Evolutionary conservation across 2,113 vertebrate genomes (phyloP).

Genomic region (Cephalopholis sonnerati): DNA sequence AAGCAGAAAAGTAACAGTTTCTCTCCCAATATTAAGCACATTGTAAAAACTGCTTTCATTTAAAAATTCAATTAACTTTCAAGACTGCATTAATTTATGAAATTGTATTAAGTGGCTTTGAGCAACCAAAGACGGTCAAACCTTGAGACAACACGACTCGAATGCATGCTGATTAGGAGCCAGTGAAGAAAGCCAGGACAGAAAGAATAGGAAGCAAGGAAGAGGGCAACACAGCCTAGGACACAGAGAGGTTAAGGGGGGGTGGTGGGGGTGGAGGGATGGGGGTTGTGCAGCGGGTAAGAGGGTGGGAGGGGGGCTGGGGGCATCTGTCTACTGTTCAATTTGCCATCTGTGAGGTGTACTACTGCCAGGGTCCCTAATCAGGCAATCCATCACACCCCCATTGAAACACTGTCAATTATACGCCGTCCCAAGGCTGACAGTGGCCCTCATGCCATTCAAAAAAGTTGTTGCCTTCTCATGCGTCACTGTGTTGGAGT

Average conservation of each 20-base stretch:
- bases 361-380: constrained; percentile 87
- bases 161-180: constrained; percentile 8
- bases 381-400: constrained; percentile 92
- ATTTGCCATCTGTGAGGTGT: constrained; percentile 85
- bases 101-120: not conserved
- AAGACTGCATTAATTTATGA: not conserved
- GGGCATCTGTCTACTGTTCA: constrained; percentile 81
- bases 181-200: not conserved
- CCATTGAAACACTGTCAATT: constrained; percentile 89
- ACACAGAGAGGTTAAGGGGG: constrained; percentile 31
- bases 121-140: not conserved
- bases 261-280: not conserved
- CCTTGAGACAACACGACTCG: not conserved
- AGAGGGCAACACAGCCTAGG: constrained; percentile 35
- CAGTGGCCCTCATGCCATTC: constrained; percentile 57
- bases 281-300: constrained; percentile 46
- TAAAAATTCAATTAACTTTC: not conserved
- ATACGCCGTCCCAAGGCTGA: constrained; percentile 82
- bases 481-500: not conserved
- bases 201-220: constrained; percentile 7
- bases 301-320: constrained; percentile 42
- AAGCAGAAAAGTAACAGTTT: not conserved
- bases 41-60: not conserved
- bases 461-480: constrained; percentile 44
- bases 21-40: not conserved